A percentile compares a stretch with the other conserved stretches of the same genome.
Evolutionary conservation across 2,888 invertebrate genomes (phyloP).

Genomic region (Drosophila robusta): DNA sequence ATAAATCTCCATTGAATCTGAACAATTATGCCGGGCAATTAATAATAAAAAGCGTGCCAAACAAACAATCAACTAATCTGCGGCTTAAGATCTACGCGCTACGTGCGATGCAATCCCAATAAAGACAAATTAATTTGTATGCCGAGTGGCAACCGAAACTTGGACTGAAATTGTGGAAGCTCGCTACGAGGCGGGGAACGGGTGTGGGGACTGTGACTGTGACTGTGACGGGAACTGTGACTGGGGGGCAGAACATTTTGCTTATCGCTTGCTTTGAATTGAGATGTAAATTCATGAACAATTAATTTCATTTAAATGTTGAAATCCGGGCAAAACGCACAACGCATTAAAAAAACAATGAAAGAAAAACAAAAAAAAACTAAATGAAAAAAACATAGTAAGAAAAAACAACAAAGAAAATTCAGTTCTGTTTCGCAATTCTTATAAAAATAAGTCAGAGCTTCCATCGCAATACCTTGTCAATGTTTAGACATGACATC

Average conservation of each 20-base stretch:
- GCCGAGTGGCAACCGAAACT: conserved; percentile 12
- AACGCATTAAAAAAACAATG: neutral
- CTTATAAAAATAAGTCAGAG: too few relatives aligned
- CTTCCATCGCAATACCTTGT: too few relatives aligned
- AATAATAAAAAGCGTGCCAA: conserved; percentile 45
- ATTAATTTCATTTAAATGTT: conserved; percentile 23
- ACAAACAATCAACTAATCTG: conserved; percentile 38
- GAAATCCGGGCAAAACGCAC: conserved; percentile 10
- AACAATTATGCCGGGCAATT: conserved; percentile 61
- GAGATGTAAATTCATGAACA: conserved; percentile 17
- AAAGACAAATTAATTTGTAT: conserved; percentile 34
- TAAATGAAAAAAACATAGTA: neutral
- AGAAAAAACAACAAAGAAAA: neutral
- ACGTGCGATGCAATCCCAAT: conserved; percentile 29
- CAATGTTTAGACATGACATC: too few relatives aligned
- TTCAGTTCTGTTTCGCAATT: neutral
- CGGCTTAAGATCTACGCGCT: conserved; percentile 26
- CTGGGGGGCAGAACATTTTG: conserved; percentile 7
- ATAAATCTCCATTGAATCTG: conserved; percentile 68
- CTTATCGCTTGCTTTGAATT: conserved; percentile 16
- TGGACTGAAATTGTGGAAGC: conserved; percentile 1
- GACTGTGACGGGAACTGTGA: neutral
- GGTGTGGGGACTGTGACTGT: neutral
- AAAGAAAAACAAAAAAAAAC: conserved; percentile 1
- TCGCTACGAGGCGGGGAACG: neutral